phyloP scores from a whole-genome alignment of 2,888 invertebrate genomes.

The Rhagium mordax region DNA sequence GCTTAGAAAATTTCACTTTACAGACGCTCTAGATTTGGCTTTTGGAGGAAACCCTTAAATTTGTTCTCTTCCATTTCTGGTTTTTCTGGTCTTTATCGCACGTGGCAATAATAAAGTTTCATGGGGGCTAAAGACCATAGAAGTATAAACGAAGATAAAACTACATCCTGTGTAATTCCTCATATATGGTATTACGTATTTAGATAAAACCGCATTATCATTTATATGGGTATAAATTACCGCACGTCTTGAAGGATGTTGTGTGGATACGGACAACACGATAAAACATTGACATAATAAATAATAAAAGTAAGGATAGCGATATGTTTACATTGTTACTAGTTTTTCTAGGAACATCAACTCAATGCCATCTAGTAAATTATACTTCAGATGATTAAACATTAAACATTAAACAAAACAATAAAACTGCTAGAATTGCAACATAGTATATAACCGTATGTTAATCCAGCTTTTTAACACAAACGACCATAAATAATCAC shows the following conservation, averaged over 20 bases:
- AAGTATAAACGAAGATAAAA: not conserved
- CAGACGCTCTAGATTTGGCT: no score
- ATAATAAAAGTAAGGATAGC: not conserved
- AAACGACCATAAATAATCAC: constrained; percentile 20
- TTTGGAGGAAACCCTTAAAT: no score
- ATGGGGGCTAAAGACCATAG: no score
- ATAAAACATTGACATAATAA: constrained; percentile 1
- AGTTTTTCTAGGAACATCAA: not conserved
- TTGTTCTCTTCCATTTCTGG: no score
- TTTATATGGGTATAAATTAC: not conserved
- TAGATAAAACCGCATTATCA: not conserved
- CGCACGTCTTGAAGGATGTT: constrained; percentile 2
- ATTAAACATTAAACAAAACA: constrained; percentile 3
- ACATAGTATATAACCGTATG: constrained; percentile 12
- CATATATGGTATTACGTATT: not conserved
- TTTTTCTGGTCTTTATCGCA: no score
- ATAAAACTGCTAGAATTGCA: constrained; percentile 12
- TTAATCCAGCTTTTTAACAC: constrained; percentile 3
- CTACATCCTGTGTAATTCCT: not conserved
- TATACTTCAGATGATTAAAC: not conserved
- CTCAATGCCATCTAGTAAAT: constrained; percentile 12
- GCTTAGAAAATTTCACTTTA: no score
- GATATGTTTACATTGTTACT: constrained; percentile 1
- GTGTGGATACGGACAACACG: not conserved
- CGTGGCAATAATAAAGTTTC: no score